Percentiles rank a stretch among this genome's conserved stretches.
Conservation (phyloP, 2,797 vertebrate genomes). For the Rhadinocentrus ornatus region DNA sequence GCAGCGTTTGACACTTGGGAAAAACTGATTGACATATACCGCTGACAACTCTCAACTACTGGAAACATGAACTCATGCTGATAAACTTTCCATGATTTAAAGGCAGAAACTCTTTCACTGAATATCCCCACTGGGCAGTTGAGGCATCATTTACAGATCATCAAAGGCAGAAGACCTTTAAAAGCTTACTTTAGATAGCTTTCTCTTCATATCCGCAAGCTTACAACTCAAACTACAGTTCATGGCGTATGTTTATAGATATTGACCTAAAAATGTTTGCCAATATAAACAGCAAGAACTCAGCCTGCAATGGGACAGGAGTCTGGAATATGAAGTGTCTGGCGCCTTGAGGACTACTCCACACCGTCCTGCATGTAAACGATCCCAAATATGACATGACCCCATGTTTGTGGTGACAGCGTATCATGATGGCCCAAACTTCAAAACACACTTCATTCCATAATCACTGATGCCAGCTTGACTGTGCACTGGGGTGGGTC, state of each 20-base stretch:
- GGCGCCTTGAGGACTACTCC: constrained; percentile 54
- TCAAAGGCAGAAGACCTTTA: no score
- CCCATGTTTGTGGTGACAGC: constrained; percentile 63
- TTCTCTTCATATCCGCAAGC: not conserved
- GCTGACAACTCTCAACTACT: not conserved
- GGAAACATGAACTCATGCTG: not conserved
- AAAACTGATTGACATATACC: not conserved
- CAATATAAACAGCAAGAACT: constrained; percentile 19
- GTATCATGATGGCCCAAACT: constrained; percentile 68
- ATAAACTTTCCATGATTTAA: not conserved
- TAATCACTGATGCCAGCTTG: constrained; percentile 35
- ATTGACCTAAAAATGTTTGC: constrained; percentile 40
- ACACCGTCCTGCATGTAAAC: constrained; percentile 52
- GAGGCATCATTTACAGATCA: not conserved
- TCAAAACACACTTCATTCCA: constrained; percentile 52
- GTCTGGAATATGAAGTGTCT: constrained; percentile 42
- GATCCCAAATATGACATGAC: constrained; percentile 58
- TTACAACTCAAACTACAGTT: constrained; percentile 29
- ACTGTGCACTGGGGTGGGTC: not conserved
- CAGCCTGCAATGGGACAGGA: constrained; percentile 24
- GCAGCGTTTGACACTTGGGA: not conserved
- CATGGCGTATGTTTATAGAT: constrained; percentile 10
- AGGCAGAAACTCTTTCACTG: not conserved
- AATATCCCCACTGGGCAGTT: not conserved
- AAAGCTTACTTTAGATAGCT: not conserved